Conservation (phyloP, 2,888 invertebrate genomes). For the Macropis europaea region DNA sequence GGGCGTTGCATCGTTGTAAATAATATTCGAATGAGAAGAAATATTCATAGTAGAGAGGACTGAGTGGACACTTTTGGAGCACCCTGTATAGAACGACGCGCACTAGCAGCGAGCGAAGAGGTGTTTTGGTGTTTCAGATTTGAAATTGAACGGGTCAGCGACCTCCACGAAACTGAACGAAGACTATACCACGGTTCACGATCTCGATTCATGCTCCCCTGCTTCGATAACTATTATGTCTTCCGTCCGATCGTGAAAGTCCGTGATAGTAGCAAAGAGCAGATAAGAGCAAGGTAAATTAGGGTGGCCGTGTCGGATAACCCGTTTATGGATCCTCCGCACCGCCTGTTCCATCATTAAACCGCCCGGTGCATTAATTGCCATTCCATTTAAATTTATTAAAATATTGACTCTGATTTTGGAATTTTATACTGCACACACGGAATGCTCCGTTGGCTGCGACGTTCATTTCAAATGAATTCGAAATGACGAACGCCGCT, state of each 20-base stretch:
- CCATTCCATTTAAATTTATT: no score
- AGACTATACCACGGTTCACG: conserved; percentile 24
- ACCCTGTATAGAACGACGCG: conserved; percentile 29
- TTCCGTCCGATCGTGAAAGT: background rate
- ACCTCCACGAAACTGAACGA: conserved; percentile 48
- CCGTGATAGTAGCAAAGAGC: background rate
- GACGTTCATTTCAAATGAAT: no score
- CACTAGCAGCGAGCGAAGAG: conserved; percentile 26
- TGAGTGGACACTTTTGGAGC: conserved; percentile 32
- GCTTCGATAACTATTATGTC: conserved; percentile 5
- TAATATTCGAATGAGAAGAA: no score
- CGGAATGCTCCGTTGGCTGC: no score
- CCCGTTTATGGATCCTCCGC: conserved; percentile 6
- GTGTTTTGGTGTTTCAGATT: conserved; percentile 62
- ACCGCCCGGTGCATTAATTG: no score
- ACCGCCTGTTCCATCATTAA: conserved; percentile 3
- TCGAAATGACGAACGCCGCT: no score
- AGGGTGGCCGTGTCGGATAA: background rate
- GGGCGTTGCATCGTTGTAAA: no score
- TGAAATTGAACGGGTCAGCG: conserved; percentile 62
- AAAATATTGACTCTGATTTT: no score
- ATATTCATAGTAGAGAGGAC: no score
- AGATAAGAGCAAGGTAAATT: conserved; percentile 20
- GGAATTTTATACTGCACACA: no score
- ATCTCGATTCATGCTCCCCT: conserved; percentile 31